Evolutionary conservation across 2,113 vertebrate genomes (phyloP), one percentile per base, ranked within the genome.

Genomic region (Platanista minor): DNA sequence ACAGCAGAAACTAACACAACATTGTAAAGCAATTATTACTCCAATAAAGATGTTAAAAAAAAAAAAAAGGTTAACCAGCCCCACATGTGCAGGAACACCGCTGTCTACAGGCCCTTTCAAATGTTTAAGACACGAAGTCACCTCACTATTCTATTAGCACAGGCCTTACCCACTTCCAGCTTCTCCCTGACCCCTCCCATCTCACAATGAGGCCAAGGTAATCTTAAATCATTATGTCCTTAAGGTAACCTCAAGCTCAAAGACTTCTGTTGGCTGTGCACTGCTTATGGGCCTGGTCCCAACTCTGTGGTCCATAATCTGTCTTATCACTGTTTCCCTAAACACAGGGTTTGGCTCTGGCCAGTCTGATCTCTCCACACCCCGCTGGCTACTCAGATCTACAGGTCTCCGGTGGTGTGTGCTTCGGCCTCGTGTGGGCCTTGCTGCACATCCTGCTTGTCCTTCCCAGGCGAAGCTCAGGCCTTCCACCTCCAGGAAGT

Each of bases 261-360:
- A 96, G 84, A 39, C 52, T 59, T 54, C 87, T 81, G 75, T 27
- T n/a, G 72, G 62, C 90, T 90, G 36, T 43, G 41, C 61, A 69
- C 33, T 39, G 64, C 85, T 94, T 41, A 31, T 0, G 87, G 96
- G 78, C 71, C 69, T 49, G 3, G 90, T 20, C 86, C 88, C 92
- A 94, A 64, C 36, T 54, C 94, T 97, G 96, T 61, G 88, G 92
- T 91, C 86, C 90, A 57, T 36, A 59, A 85, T 92, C 78, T 86
- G 59, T 91, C 88, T 91, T 74, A 94, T 82, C 85, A 61, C 81
- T 52, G 39, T 83, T 94, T 94, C 94, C 84, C 29, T 62, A 81
- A 93, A 90, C 82, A 61, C 49, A 61, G 84, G 64, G 43, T 52
- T 62, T 78, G 91, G 93, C 96, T 90, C 39, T 77, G 74, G 91